A percentile compares a stretch with the other conserved stretches of the same genome.
Evolutionary conservation across 2,888 invertebrate species (phyloP).

Genomic region (Capitulum mitella): DNA sequence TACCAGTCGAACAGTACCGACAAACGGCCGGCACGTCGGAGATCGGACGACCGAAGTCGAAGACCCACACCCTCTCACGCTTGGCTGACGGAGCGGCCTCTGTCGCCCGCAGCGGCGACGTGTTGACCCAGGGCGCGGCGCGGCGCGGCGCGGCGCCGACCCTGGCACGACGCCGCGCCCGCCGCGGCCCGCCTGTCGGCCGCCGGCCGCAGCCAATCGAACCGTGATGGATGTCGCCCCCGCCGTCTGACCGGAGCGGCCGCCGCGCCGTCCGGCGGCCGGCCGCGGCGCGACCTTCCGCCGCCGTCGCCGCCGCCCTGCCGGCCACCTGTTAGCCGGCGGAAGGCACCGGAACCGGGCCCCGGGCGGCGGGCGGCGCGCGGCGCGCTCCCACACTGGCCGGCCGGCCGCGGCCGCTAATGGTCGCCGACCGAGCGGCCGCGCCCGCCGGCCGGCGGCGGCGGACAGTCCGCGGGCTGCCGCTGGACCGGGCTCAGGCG

Average conservation of each 20-base stretch:
- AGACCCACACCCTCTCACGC: too few relatives aligned
- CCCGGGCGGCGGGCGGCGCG: background rate
- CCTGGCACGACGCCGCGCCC: background rate
- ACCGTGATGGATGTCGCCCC: background rate
- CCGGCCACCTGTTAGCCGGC: slow-evolving; percentile 22
- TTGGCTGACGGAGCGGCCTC: too few relatives aligned
- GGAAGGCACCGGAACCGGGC: slow-evolving; percentile 21
- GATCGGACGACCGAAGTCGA: too few relatives aligned
- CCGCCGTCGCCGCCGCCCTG: background rate
- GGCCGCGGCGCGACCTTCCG: background rate
- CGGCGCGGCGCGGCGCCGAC: too few relatives aligned
- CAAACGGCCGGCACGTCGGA: too few relatives aligned
- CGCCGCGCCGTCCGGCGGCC: background rate
- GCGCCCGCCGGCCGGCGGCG: background rate
- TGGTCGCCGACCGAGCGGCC: background rate
- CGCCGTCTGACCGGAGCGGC: background rate
- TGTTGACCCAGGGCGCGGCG: too few relatives aligned
- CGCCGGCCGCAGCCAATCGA: background rate
- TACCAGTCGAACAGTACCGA: too few relatives aligned
- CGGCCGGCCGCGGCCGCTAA: too few relatives aligned
- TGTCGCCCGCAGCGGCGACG: too few relatives aligned
- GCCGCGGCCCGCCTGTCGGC: background rate
- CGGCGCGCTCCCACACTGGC: too few relatives aligned
- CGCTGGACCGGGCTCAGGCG: background rate
- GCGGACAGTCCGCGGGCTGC: background rate